Conservation (phyloP, 2,113 vertebrate species). For the Pelecanoides urinatrix region DNA sequence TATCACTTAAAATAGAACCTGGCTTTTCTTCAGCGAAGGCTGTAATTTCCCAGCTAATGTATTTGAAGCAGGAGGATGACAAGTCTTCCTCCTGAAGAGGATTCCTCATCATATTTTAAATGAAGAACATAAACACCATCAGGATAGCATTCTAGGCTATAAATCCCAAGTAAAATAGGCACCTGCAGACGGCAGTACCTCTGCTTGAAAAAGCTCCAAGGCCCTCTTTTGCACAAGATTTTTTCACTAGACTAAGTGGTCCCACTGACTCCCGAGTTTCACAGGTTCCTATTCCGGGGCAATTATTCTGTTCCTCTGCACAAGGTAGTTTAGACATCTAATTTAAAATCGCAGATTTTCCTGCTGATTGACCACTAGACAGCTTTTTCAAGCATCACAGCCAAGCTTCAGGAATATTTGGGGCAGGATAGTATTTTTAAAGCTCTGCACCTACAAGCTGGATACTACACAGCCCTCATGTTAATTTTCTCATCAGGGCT, state of each 20-base stretch:
- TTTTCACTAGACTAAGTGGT: neutral
- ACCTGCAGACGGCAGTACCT: neutral
- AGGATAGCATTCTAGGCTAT: neutral
- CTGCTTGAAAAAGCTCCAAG: neutral
- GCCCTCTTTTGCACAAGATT: neutral
- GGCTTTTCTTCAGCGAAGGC: neutral
- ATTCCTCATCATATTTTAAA: neutral
- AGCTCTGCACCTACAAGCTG: neutral
- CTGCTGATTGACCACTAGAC: neutral
- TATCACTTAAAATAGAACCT: neutral
- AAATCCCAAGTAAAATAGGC: neutral
- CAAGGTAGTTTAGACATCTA: neutral
- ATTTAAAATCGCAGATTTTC: neutral
- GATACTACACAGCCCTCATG: neutral
- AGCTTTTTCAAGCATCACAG: neutral
- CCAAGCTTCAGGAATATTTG: neutral
- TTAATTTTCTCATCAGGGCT: neutral
- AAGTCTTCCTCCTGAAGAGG: neutral
- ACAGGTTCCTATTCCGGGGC: neutral
- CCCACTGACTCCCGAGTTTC: neutral
- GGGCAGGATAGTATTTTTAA: neutral
- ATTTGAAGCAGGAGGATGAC: neutral
- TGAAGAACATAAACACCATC: neutral
- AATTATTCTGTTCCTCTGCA: neutral
- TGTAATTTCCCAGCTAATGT: neutral